These are phyloP conservation scores for Campoletis sonorensis DNA, from an alignment of 1,140 invertebrate genomes.

Conservation along the genomic window DNA sequence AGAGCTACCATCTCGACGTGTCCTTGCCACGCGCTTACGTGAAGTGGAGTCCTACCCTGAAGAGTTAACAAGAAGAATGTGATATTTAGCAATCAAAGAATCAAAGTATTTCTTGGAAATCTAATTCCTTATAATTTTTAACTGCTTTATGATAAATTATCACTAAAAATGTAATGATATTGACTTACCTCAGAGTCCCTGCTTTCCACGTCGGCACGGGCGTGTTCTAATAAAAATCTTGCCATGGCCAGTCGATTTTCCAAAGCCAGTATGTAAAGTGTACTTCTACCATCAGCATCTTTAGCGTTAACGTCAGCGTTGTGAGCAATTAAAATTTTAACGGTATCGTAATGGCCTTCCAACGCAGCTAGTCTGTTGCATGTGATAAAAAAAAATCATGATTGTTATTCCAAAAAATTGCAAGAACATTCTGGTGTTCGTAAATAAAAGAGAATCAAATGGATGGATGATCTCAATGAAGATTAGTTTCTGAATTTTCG, in stretches of 20 bases:
- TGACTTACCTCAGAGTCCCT: constrained; percentile 89
- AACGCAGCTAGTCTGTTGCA: constrained; percentile 85
- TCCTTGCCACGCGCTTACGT: constrained; percentile 96
- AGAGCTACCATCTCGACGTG: constrained; percentile 93
- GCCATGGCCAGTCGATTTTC: constrained; percentile 93
- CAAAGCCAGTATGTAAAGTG: constrained; percentile 92
- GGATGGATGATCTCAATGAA: no score
- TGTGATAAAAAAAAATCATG: background rate
- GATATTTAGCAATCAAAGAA: constrained; percentile 37
- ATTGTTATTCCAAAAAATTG: constrained; percentile 23
- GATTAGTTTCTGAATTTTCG: no score
- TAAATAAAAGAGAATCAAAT: constrained; percentile 5
- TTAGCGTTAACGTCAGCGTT: constrained; percentile 93
- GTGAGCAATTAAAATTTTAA: constrained; percentile 83
- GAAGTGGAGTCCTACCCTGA: constrained; percentile 91
- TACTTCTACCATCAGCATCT: constrained; percentile 94
- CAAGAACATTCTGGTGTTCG: background rate
- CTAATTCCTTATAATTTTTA: background rate
- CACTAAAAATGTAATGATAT: background rate
- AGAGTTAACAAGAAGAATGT: constrained; percentile 33
- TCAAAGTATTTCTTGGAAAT: background rate
- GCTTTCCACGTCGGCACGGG: constrained; percentile 89
- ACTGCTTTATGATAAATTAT: no score
- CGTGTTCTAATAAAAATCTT: constrained; percentile 87
- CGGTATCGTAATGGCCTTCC: constrained; percentile 91